A percentile compares a stretch with the other conserved stretches of the same genome.
phyloP scores from a whole-genome alignment of 2,113 vertebrate genomes.

The Guaruba guarouba region DNA sequence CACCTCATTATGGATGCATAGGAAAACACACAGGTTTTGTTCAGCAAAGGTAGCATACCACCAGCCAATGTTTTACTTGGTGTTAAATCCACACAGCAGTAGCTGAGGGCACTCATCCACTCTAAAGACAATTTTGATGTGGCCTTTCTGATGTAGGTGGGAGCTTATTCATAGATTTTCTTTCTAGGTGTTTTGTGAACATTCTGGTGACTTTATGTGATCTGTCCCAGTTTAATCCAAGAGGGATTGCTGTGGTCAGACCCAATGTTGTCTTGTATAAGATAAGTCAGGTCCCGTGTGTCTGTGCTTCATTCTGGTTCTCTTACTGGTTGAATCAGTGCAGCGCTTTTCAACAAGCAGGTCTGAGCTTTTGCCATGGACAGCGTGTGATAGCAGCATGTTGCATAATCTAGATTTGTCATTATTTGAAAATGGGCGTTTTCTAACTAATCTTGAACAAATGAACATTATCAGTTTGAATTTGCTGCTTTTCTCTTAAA shows the following conservation, averaged over 20 bases:
- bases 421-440: not conserved
- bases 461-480: accelerated
- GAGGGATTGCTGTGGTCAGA: not conserved
- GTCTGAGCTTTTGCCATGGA: not conserved
- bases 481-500: not conserved
- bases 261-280: not conserved
- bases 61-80: not conserved
- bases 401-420: not conserved
- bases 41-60: not conserved
- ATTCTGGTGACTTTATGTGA: not conserved
- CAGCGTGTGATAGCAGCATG: accelerated
- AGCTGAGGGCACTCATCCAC: not conserved
- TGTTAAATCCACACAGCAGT: accelerated
- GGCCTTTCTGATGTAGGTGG: not conserved
- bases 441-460: not conserved
- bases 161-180: not conserved
- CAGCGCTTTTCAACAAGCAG: not conserved
- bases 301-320: not conserved
- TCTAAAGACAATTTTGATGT: not conserved
- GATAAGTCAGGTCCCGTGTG: not conserved
- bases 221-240: not conserved
- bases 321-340: not conserved
- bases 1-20: accelerated
- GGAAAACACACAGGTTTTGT: not conserved
- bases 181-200: not conserved